phyloP scores from a whole-genome alignment of 2,797 vertebrate genomes.

The Onychomys arenicola region DNA sequence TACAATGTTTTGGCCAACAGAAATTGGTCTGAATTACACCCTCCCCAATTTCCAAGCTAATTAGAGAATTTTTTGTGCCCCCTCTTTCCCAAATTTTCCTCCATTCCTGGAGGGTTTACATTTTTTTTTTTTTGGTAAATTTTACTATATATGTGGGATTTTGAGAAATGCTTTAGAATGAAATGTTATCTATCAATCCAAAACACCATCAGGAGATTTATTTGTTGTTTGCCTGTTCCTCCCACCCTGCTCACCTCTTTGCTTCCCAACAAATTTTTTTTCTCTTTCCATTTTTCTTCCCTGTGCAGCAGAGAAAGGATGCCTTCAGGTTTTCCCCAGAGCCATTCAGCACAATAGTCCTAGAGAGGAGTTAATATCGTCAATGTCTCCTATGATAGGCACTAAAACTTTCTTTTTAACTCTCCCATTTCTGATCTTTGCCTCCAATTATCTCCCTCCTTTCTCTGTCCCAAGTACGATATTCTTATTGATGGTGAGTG shows the following conservation, averaged over 20 bases:
- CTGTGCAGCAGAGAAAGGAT: slow-evolving; percentile 49
- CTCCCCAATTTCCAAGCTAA: background rate
- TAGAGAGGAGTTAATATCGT: slow-evolving; percentile 70
- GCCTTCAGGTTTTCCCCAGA: slow-evolving; percentile 65
- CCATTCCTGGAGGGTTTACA: slow-evolving; percentile 42
- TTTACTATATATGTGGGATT: slow-evolving; percentile 49
- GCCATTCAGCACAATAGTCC: slow-evolving; percentile 50
- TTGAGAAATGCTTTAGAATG: slow-evolving; percentile 68
- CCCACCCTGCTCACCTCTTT: slow-evolving; percentile 55
- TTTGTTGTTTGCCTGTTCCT: slow-evolving; percentile 65
- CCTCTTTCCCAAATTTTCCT: background rate
- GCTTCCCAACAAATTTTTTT: slow-evolving; percentile 74
- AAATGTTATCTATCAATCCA: slow-evolving; percentile 73
- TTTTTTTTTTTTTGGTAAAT: slow-evolving; percentile 71
- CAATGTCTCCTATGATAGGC: slow-evolving; percentile 55
- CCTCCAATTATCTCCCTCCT: background rate
- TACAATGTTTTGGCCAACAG: slow-evolving; percentile 35
- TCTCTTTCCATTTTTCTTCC: slow-evolving; percentile 67
- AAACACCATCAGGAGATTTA: slow-evolving; percentile 71
- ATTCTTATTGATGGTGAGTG: slow-evolving; percentile 1
- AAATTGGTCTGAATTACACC: slow-evolving; percentile 8
- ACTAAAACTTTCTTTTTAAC: slow-evolving; percentile 45
- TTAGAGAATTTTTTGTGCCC: background rate
- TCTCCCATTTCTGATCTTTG: slow-evolving; percentile 29
- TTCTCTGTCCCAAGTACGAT: background rate